Evolutionary conservation across 1,140 invertebrate genomes (phyloP).

Genomic region (Teleopsis dalmanni): DNA sequence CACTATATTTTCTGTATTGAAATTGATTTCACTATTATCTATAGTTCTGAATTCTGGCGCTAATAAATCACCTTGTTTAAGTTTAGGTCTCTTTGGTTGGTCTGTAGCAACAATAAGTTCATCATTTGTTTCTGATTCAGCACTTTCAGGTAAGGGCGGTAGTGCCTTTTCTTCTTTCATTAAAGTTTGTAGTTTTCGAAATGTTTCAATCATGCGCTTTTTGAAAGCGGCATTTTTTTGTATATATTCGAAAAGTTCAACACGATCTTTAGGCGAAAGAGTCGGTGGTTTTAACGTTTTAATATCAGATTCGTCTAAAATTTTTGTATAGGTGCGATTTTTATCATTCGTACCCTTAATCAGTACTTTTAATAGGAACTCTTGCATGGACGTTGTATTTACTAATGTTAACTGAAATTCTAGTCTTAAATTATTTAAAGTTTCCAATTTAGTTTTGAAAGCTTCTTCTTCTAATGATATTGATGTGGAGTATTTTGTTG

Average conservation of each 20-base stretch:
- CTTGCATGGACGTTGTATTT: conserved; percentile 36
- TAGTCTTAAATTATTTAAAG: neutral
- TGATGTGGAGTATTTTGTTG: no score
- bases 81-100: neutral
- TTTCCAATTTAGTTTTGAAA: conserved; percentile 2
- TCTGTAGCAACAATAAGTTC: neutral
- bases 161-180: conserved; percentile 21
- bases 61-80: neutral
- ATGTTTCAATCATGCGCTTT: conserved; percentile 36
- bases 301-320: conserved; percentile 13
- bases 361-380: conserved; percentile 29
- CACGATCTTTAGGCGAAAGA: no score
- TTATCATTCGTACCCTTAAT: conserved; percentile 24
- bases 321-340: conserved; percentile 12
- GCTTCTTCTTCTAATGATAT: no score
- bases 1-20: neutral
- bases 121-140: neutral
- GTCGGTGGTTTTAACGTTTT: conserved; percentile 14
- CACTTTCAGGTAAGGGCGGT: neutral
- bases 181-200: conserved; percentile 30
- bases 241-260: conserved; percentile 31
- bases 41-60: neutral
- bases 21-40: no score
- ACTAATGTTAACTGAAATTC: conserved; percentile 14
- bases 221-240: conserved; percentile 29